Evolutionary conservation across 1,140 invertebrate species (phyloP), one percentile per base, ranked within the genome.

Genomic region (Nephotettix cincticeps): DNA sequence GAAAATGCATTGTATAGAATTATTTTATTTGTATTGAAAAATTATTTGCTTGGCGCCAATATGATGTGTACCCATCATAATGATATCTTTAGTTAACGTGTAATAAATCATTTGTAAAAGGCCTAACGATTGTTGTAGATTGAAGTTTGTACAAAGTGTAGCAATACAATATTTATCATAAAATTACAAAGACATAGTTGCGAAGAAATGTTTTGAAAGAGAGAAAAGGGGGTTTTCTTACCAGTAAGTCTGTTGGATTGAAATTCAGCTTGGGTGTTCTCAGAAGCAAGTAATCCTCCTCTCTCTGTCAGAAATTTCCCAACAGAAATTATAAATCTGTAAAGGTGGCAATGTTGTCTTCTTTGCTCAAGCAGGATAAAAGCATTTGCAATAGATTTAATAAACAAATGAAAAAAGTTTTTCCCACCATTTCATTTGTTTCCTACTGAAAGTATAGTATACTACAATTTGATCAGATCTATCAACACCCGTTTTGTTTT

Each of bases 381-480:
- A 6, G 25, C 1, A 32, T 69, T 69, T 27, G 23, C n/a, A 56
- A 56, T 69, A 17, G 45, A 32, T 51, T 56, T 69, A 1, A 29
- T 56, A 19, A 69, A 28, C 1, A 56, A 56, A 56, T 69, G 28
- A 29, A 68, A 68, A 47, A 68, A 68, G 9, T 47, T 69, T 69
- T 32, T 69, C 56, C 68, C 68, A 69, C 47, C 68, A 69, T 54
- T 69, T 56, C 23, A 61, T 36, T 67, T 67, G 64, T 21, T 67
- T 67, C 43, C 32, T 30, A 25, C 43, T 40, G 64, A 30, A 67
- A 4, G 64, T 17, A n/a, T 67, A 67, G n/a, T n/a, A n/a, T n/a
- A n/a, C 3, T 27, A 67, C 9, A 43, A 67, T 43, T 21, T 40
- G 64, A 67, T 40, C 64, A 67, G 4, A 17, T 43, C 32, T 67